Base-by-base conservation (phyloP, 2,888 invertebrate species). In the Tupiocoris notatus region DNA sequence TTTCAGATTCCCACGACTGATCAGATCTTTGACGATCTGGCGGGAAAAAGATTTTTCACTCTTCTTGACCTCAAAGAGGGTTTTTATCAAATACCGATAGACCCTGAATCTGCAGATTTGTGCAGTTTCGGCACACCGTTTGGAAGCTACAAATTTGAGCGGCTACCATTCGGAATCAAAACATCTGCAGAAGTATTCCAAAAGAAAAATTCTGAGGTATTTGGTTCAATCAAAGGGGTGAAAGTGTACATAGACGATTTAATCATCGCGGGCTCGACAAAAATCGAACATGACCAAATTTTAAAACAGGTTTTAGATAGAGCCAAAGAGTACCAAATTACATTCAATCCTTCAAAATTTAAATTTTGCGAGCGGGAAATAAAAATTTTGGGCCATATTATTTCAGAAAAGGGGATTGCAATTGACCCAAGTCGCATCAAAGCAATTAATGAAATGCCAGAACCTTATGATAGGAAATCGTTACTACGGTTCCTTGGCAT, bases 181-280 rank as follows among this genome's bases (percentile, higher is more conserved):
- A n/a, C n/a, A n/a, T n/a, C n/a, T n/a, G n/a, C 77, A 0, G 77
- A 77, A 63, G 63, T 75, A 12, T 77, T 77, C 22, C 77, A 77
- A 23, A 78, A 77, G 66, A 57, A 68, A 24, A 68, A 74, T 64
- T 18, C 56, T 1, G 58, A 64, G 63, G 22, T 67, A 1, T 79
- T 79, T 74, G 78, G 73, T 16, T 24, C 59, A 17, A 76, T 78
- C n/a, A 21, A 76, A 20, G 63, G 70, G n/a, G 70, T 78, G 7
- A 54, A 65, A 16, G 56, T 79, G 12, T 75, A 78, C 25, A 78
- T 79, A 62, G 77, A 79, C 25, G 77, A 78, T 67, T 56, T 79
- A 21, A 62, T 79, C 23, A 67, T 75, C 9, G 59, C 65, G 12
- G 77, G 74, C 24, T 21, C 18, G 23, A 59, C 65, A 9, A 39